Evolutionary conservation across 1,140 invertebrate species (phyloP).

Genomic region (Megalonaias nervosa): DNA sequence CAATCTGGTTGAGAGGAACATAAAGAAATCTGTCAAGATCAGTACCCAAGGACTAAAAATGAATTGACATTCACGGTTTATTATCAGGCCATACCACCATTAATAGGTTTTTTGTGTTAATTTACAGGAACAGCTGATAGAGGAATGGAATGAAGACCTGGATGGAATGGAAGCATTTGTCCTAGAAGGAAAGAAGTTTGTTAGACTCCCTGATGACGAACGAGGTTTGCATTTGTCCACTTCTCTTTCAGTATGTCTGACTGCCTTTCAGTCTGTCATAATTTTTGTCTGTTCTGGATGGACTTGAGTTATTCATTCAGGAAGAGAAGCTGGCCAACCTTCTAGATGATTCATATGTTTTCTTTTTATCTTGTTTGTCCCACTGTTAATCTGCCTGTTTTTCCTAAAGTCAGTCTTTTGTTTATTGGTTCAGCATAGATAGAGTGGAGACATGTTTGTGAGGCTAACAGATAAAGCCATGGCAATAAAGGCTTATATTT

Average conservation of each 20-base stretch:
- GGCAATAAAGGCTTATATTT: too few relatives aligned
- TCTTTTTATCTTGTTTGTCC: too few relatives aligned
- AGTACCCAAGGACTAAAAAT: too few relatives aligned
- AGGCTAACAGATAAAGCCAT: slow-evolving; percentile 82
- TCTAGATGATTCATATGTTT: neutral
- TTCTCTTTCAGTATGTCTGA: neutral
- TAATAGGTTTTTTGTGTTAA: neutral
- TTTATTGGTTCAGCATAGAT: slow-evolving; percentile 54
- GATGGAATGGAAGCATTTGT: slow-evolving; percentile 95
- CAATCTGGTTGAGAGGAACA: neutral
- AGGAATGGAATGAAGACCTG: slow-evolving; percentile 73
- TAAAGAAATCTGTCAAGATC: neutral
- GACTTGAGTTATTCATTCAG: neutral
- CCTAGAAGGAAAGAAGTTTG: slow-evolving; percentile 98
- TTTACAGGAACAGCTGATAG: slow-evolving; percentile 82
- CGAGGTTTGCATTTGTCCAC: slow-evolving; percentile 77
- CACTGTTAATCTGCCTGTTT: too few relatives aligned
- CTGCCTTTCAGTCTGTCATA: neutral
- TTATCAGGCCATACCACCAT: neutral
- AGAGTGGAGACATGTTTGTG: slow-evolving; percentile 96
- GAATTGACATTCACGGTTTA: too few relatives aligned
- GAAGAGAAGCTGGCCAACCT: neutral
- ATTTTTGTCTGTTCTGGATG: neutral
- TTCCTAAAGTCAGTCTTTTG: too few relatives aligned
- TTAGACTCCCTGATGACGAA: slow-evolving; percentile 94